Percentiles rank a stretch among this genome's conserved stretches.
These are phyloP conservation scores for Amblyopsis rosae DNA, from an alignment of 2,113 vertebrate genomes.

Conservation along the genomic window DNA sequence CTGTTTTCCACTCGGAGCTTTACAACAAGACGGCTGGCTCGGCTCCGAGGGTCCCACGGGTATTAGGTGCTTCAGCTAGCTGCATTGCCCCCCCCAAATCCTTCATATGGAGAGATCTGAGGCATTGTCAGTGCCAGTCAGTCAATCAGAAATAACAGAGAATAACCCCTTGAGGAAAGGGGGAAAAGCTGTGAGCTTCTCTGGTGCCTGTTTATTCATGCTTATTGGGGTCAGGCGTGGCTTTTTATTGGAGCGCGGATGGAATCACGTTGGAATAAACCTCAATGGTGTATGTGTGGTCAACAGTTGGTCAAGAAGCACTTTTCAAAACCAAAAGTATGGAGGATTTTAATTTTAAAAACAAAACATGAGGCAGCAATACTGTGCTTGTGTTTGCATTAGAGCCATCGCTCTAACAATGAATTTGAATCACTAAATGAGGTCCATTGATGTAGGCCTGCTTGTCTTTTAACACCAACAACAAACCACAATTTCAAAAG, in stretches of 20 bases:
- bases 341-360: too few species aligned
- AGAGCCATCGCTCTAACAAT: too few species aligned
- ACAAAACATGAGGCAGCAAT: too few species aligned
- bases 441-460: too few species aligned
- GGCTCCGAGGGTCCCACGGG: slow-evolving; percentile 62
- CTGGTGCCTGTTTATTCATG: slow-evolving; percentile 51
- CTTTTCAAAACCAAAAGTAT: too few species aligned
- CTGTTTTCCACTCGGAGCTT: slow-evolving; percentile 37
- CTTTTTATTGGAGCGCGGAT: slow-evolving; percentile 22
- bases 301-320: too few species aligned
- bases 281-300: too few species aligned
- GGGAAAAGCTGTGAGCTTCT: slow-evolving; percentile 36
- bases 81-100: slow-evolving; percentile 23
- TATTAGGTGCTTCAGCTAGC: slow-evolving; percentile 61
- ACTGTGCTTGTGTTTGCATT: too few species aligned
- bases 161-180: slow-evolving; percentile 29
- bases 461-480: too few species aligned
- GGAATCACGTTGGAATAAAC: slow-evolving; percentile 7
- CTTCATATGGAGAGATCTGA: slow-evolving; percentile 42
- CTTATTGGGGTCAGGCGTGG: slow-evolving; percentile 31
- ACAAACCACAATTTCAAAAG: too few species aligned
- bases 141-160: slow-evolving; percentile 53
- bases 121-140: slow-evolving; percentile 60
- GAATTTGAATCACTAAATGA: too few species aligned
- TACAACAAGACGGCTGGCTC: slow-evolving; percentile 39